phyloP scores from a whole-genome alignment of 2,113 vertebrate genomes.

The Chelonoidis abingdonii region DNA sequence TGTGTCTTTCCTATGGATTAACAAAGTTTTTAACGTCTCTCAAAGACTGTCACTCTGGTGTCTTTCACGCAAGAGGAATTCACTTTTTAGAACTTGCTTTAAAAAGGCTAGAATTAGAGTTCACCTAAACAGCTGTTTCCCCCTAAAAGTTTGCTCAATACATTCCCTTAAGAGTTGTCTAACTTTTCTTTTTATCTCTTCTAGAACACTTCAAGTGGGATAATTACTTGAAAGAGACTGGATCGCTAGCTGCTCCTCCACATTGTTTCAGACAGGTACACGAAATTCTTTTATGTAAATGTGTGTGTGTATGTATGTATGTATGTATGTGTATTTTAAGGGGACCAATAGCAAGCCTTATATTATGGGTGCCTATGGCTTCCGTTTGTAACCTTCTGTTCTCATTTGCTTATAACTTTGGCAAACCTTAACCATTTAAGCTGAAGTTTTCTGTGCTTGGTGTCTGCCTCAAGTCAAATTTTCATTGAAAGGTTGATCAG shows the following conservation, averaged over 20 bases:
- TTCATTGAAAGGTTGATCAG: constrained; percentile 6
- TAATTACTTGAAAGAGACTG: constrained; percentile 92
- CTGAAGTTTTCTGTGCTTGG: not conserved
- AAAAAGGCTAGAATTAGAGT: not conserved
- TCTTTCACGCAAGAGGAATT: not conserved
- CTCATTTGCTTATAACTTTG: constrained; percentile 41
- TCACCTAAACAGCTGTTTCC: not conserved
- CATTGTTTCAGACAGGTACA: constrained; percentile 94
- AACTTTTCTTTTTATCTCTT: constrained; percentile 49
- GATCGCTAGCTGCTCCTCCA: constrained; percentile 86
- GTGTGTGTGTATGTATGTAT: not conserved
- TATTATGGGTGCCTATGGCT: not conserved
- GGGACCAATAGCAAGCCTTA: not conserved
- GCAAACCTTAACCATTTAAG: not conserved
- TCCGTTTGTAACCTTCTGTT: constrained; percentile 25
- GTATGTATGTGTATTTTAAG: not conserved
- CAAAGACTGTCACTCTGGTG: not conserved
- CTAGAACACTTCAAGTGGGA: constrained; percentile 92
- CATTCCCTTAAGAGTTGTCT: constrained; percentile 23
- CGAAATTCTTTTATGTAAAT: not conserved
- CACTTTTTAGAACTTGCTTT: not conserved
- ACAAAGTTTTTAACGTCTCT: not conserved
- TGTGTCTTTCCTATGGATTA: not conserved
- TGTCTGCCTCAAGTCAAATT: constrained; percentile 29
- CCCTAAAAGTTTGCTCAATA: not conserved